Conservation (phyloP, 2,888 invertebrate genomes). For the Autographa pulchrina region DNA sequence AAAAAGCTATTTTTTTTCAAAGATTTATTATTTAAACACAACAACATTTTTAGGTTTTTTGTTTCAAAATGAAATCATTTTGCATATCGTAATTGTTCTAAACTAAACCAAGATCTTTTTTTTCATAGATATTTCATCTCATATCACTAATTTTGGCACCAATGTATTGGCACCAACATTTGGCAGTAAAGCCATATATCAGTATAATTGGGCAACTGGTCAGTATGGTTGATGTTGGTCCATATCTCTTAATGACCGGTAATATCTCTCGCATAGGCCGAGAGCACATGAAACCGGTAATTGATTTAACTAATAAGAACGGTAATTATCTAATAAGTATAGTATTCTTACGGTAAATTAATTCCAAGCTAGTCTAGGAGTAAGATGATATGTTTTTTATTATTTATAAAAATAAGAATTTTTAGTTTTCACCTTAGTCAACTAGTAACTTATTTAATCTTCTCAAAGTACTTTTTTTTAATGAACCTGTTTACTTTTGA, state of each 20-base stretch:
- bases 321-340: neutral
- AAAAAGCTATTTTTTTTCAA: too few species aligned
- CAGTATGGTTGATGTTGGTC: slow-evolving; percentile 27
- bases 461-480: too few species aligned
- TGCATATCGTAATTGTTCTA: neutral
- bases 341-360: too few species aligned
- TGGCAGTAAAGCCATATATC: slow-evolving; percentile 25
- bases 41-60: too few species aligned
- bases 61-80: too few species aligned
- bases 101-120: neutral
- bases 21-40: too few species aligned
- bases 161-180: slow-evolving; percentile 24
- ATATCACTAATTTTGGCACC: slow-evolving; percentile 7
- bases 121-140: neutral
- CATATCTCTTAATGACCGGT: slow-evolving; percentile 32
- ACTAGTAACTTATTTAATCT: too few species aligned
- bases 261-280: slow-evolving; percentile 23
- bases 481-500: too few species aligned
- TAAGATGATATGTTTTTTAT: too few species aligned
- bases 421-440: too few species aligned
- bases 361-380: neutral
- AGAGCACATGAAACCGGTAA: slow-evolving; percentile 3
- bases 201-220: slow-evolving; percentile 36
- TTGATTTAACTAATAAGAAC: neutral
- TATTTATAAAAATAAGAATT: too few species aligned